phyloP scores from a whole-genome alignment of 1,140 invertebrate species.

The Drosophila trapezifrons region DNA sequence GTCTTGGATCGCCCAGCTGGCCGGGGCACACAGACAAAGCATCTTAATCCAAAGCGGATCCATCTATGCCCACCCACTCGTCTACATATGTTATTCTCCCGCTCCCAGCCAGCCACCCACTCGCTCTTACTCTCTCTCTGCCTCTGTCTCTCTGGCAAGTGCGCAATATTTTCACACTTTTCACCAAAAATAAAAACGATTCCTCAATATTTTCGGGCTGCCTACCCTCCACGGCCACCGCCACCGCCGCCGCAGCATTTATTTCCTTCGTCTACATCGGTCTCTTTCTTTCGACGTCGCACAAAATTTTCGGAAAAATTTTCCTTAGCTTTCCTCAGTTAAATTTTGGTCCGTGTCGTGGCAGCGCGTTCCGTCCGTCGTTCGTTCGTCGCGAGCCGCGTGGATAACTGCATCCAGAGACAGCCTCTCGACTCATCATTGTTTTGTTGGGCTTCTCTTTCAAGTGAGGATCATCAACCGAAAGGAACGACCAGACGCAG shows the following conservation, averaged over 20 bases:
- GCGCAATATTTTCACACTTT: conserved; percentile 83
- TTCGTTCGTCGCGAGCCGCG: conserved; percentile 70
- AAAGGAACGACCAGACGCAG: conserved; percentile 37
- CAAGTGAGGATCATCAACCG: conserved; percentile 69
- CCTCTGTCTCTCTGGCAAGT: conserved; percentile 59
- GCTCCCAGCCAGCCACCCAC: conserved; percentile 12
- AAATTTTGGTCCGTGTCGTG: conserved; percentile 79
- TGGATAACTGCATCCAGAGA: conserved; percentile 36
- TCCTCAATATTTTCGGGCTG: conserved; percentile 76
- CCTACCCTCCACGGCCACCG: too few species aligned
- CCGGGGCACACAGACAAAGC: conserved; percentile 48
- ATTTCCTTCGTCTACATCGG: conserved; percentile 53
- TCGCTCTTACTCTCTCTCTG: conserved; percentile 1
- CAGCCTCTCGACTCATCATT: conserved; percentile 17
- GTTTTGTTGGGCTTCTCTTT: conserved; percentile 49
- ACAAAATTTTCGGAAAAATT: conserved; percentile 58
- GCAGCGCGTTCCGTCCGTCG: conserved; percentile 64
- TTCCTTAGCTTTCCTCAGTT: conserved; percentile 65
- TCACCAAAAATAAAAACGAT: conserved; percentile 82
- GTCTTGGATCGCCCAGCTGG: conserved; percentile 17
- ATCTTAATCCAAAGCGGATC: conserved; percentile 31
- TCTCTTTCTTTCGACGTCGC: conserved; percentile 50
- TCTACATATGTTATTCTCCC: conserved; percentile 20
- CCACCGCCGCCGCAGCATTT: conserved; percentile 20
- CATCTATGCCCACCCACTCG: conserved; percentile 42